Conservation (phyloP, 2,797 vertebrate species). For the Chaenodraco wilsoni region DNA sequence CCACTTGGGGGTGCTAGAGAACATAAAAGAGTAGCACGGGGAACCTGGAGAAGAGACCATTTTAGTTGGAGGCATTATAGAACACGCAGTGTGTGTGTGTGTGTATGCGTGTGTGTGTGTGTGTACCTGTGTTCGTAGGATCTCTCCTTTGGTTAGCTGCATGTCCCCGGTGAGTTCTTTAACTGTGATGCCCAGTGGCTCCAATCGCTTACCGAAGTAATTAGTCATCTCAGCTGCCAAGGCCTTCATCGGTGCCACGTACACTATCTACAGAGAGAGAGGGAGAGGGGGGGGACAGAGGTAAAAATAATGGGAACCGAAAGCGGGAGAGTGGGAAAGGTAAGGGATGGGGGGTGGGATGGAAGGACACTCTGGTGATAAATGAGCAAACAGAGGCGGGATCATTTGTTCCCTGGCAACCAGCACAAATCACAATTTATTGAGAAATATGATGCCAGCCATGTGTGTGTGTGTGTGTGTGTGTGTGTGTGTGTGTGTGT, state of each 20-base stretch:
- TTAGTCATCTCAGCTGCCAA: constrained; percentile 99
- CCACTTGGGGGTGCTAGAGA: constrained; percentile 58
- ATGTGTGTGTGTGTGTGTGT: constrained; percentile 21
- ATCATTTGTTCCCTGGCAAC: constrained; percentile 88
- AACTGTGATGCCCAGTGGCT: constrained; percentile 92
- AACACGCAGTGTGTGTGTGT: not conserved
- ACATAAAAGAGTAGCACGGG: not conserved
- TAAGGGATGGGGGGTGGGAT: constrained; percentile 28
- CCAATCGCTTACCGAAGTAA: constrained; percentile 97
- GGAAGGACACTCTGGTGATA: constrained; percentile 86
- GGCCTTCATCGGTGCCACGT: constrained; percentile 99
- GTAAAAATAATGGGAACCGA: constrained; percentile 4
- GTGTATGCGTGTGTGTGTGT: not conserved
- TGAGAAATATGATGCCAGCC: constrained; percentile 86
- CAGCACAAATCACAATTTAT: constrained; percentile 88
- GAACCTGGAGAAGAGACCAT: not conserved
- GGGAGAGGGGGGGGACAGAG: constrained; percentile 24
- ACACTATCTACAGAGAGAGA: constrained; percentile 88
- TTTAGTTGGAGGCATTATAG: not conserved
- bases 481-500: constrained; percentile 8
- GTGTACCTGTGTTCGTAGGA: constrained; percentile 78
- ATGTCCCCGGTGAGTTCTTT: constrained; percentile 98
- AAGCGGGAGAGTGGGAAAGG: constrained; percentile 8
- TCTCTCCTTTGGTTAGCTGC: constrained; percentile 98
- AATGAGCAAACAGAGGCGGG: constrained; percentile 84